Conservation (phyloP, 2,113 vertebrate species). For the Cettia cetti region DNA sequence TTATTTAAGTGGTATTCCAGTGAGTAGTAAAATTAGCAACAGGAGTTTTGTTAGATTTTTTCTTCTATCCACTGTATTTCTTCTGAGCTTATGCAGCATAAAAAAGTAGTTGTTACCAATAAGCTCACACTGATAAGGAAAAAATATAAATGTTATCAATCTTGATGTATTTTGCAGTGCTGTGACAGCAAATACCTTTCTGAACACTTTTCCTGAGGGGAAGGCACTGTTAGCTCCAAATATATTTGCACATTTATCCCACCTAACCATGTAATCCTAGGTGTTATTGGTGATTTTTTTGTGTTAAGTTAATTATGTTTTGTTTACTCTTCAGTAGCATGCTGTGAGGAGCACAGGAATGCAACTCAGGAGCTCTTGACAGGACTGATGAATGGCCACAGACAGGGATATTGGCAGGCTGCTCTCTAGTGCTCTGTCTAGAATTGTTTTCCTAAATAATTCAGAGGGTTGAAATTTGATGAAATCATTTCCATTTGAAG, state of each 20-base stretch:
- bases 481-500: slow-evolving; percentile 57
- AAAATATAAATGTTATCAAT: neutral
- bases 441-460: slow-evolving; percentile 66
- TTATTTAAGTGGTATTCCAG: slow-evolving; percentile 22
- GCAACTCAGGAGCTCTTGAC: slow-evolving; percentile 11
- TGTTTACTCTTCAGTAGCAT: slow-evolving; percentile 38
- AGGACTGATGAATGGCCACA: slow-evolving; percentile 56
- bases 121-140: neutral
- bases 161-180: neutral
- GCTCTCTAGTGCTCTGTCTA: slow-evolving; percentile 26
- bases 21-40: slow-evolving; percentile 15
- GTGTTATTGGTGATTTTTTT: slow-evolving; percentile 20
- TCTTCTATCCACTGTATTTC: neutral
- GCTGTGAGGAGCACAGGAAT: neutral
- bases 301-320: slow-evolving; percentile 45
- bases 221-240: neutral
- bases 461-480: slow-evolving; percentile 58
- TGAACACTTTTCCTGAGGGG: neutral
- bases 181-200: neutral
- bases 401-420: slow-evolving; percentile 59
- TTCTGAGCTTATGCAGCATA: neutral
- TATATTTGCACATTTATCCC: neutral
- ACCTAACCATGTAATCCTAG: slow-evolving; percentile 33
- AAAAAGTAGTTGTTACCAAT: neutral
- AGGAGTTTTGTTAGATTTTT: neutral